Evolutionary conservation across 2,797 vertebrate genomes (phyloP), one percentile per base, ranked within the genome.

Genomic region (Graptemys geographica): DNA sequence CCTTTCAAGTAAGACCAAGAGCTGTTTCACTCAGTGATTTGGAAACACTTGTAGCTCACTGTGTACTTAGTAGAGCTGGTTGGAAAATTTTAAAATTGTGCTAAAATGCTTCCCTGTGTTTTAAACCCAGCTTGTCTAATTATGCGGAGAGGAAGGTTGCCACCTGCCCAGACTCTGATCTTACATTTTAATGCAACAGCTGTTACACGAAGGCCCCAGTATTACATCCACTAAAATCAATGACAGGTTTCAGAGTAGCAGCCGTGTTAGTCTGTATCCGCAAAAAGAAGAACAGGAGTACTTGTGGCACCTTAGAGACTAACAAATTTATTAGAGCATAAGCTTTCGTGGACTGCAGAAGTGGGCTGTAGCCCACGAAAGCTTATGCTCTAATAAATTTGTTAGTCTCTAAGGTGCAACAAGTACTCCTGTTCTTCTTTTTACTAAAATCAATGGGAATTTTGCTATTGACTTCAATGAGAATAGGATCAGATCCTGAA

Each of bases 21-120:
- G 19, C 59, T 83, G 72, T n/a, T 93, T 95, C 94, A 92, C 93
- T 95, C 47, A 3, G 78, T 2, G 2, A 84, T 94, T 25, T 87
- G 23, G 65, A 55, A 83, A 90, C 92, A 89, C 87, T 80, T 84
- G 55, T 86, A 86, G 87, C 94, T 90, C 62, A 57, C 57, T 27
- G 90, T 83, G 79, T 72, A 41, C 8, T 74, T 74, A 41, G 69
- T 74, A 74, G 21, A 74, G 25, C 72, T 27, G 41, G 41, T 44
- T 44, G 21, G 72, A 41, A 13, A 74, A 69, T 65, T 65, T 65
- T 65, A 89, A 84, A 51, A 33, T 4, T 69, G 94, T 44, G 21
- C 51, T 87, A 27, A 94, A 90, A 53, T 13, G 0, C 0, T 11
- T 65, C 88, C 91, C 79, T 1, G 47, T 79, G 1, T 88, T 62